Conservation (phyloP, 2,113 vertebrate genomes). For the Hemichromis elongatus region DNA sequence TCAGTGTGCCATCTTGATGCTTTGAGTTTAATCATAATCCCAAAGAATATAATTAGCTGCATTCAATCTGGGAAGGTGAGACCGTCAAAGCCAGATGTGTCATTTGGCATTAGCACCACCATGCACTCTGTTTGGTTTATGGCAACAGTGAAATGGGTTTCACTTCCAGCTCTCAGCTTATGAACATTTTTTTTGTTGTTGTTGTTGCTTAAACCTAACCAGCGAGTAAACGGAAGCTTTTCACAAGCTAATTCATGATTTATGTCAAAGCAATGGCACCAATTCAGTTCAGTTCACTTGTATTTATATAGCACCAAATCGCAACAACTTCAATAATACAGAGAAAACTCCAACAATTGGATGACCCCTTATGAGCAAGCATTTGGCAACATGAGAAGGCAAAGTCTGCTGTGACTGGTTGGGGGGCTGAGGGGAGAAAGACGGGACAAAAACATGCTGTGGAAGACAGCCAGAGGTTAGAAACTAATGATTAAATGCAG, state of each 20-base stretch:
- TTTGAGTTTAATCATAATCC: background rate
- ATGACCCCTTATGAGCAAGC: background rate
- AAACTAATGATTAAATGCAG: background rate
- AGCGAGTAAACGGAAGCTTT: background rate
- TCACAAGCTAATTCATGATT: background rate
- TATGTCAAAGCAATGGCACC: background rate
- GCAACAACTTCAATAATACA: background rate
- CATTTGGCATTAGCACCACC: background rate
- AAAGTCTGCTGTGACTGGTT: background rate
- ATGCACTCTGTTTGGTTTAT: background rate
- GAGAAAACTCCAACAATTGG: fast-evolving
- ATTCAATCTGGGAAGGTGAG: background rate
- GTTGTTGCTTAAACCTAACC: background rate
- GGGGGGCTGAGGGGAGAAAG: background rate
- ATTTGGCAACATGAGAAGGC: background rate
- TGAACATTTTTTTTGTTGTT: background rate
- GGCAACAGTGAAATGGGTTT: background rate
- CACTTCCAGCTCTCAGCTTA: background rate
- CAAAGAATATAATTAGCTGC: background rate
- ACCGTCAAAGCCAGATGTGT: background rate
- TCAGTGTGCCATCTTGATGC: background rate
- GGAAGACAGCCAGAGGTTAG: background rate
- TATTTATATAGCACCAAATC: background rate
- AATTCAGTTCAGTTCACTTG: background rate
- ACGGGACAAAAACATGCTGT: background rate